Evolutionary conservation across 2,888 invertebrate genomes (phyloP), one percentile per base, ranked within the genome.

Genomic region (Ophraella communa): DNA sequence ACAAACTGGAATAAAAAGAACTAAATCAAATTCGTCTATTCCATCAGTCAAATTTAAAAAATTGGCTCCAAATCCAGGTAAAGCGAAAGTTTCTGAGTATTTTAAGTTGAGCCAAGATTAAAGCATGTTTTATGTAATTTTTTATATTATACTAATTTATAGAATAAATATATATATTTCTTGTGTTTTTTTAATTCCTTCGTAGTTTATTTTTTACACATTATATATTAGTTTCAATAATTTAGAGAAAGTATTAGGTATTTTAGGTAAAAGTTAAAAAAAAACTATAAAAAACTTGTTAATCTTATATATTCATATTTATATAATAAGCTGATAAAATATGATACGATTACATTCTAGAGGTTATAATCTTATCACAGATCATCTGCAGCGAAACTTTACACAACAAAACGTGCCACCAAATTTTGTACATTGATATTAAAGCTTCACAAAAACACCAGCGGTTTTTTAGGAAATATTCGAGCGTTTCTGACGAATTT

Each of bases 1-100:
- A n/a, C 47, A 53, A 20, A 52, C 66, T 14, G 53, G 64, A 21
- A 5, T 62, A 4, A 76, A 72, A 63, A 59, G 73, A 35, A 60
- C 65, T 23, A 74, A 73, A 64, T 61, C 68, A 10, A 60, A 65
- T 30, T 47, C 64, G 8, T 64, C 69, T n/a, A 55, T 65, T 3
- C 51, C 73, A 8, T 68, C 74, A 0, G 67, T 65, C n/a, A 79
- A 78, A 67, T 76, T 77, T 54, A 75, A 69, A 58, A 77, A 76
- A 71, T 66, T 79, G 30, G 72, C 74, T 10, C 72, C 76, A 23
- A 56, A 62, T 20, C 18, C 27, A 47, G 4, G 11, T 23, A 20
- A 7, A 33, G 52, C 17, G 4, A 52, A 24, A 52, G 7, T 52
- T 20, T 27, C 18, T 2, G 20, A 47, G 20, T 18, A 11, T 10